Conservation (phyloP, 2,797 vertebrate species). For the Falco berigora region DNA sequence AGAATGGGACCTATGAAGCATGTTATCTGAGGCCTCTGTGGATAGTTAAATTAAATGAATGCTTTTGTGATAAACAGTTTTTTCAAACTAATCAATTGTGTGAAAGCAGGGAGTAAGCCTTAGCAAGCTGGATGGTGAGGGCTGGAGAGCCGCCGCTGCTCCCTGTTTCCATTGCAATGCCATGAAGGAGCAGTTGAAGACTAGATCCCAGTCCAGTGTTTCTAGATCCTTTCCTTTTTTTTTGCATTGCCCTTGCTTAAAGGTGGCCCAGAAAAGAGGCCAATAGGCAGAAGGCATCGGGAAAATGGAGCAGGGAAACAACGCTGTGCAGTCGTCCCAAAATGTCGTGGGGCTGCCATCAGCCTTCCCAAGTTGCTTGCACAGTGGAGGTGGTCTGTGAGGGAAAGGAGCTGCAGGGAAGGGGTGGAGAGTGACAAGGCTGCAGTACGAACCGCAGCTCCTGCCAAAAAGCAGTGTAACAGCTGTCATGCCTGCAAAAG, state of each 20-base stretch:
- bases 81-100: slow-evolving; percentile 56
- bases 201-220: background rate
- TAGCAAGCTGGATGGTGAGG: background rate
- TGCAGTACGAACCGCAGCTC: background rate
- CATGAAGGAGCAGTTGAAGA: background rate
- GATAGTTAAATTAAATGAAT: slow-evolving; percentile 64
- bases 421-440: background rate
- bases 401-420: background rate
- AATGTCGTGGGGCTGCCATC: background rate
- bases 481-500: background rate
- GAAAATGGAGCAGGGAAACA: background rate
- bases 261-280: background rate
- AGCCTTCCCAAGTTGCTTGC: background rate
- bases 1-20: slow-evolving; percentile 61
- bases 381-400: background rate
- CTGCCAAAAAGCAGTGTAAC: background rate
- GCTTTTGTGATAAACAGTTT: slow-evolving; percentile 61
- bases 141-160: background rate
- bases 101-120: slow-evolving; percentile 33
- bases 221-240: background rate
- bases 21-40: slow-evolving; percentile 48
- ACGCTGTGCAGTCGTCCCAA: background rate
- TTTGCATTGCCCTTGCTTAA: background rate
- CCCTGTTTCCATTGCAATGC: background rate
- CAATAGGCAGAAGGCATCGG: background rate